Evolutionary conservation across 2,797 vertebrate genomes (phyloP).

Genomic region (Dallia pectoralis): DNA sequence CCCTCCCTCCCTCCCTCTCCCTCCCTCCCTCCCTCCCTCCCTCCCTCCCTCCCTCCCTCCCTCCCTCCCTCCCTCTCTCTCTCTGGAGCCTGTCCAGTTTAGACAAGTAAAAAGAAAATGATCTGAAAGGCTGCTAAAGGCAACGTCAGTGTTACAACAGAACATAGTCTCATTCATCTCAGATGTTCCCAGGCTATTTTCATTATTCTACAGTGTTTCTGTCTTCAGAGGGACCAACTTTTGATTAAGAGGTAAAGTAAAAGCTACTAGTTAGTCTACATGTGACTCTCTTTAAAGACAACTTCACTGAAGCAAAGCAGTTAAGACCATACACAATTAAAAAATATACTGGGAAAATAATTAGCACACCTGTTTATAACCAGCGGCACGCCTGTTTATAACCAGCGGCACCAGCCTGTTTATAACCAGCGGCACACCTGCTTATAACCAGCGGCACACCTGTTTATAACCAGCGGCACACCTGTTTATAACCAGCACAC

Average conservation of each 20-base stretch:
- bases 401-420: no score
- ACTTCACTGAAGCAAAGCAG: background rate
- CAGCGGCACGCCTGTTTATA: no score
- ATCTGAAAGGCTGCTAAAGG: slow-evolving; percentile 13
- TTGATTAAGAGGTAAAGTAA: background rate
- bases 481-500: no score
- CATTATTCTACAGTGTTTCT: background rate
- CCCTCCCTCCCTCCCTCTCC: background rate
- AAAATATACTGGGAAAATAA: background rate
- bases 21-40: no score
- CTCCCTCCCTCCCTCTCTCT: background rate
- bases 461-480: no score
- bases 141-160: background rate
- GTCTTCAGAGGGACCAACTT: background rate
- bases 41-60: background rate
- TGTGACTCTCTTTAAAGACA: background rate
- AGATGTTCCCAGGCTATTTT: background rate
- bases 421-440: no score
- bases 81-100: background rate
- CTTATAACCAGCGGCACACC: no score
- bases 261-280: background rate
- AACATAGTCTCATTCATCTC: background rate
- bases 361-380: background rate
- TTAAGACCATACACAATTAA: background rate
- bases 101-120: slow-evolving; percentile 11